Conservation (phyloP, 1,140 invertebrate genomes). For the honey bee (Apis mellifera) region DNA sequence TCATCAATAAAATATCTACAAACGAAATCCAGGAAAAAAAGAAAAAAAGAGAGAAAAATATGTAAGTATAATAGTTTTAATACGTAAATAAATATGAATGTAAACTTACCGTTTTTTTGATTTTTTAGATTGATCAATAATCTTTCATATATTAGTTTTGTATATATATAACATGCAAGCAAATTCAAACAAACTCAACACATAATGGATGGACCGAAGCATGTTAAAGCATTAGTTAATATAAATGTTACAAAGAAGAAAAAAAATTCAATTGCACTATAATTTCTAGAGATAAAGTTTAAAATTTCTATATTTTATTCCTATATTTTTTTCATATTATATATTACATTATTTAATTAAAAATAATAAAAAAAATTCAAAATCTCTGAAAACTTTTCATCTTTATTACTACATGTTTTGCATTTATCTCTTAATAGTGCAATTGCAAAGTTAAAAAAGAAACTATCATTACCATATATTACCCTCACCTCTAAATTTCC, state of each 20-base stretch:
- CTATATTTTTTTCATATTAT: too few species aligned
- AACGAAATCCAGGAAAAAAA: neutral
- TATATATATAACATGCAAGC: neutral
- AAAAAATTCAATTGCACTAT: conserved; percentile 10
- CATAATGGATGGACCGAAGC: neutral
- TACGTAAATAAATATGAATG: neutral
- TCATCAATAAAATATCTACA: neutral
- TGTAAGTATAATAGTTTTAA: neutral
- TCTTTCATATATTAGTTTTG: too few species aligned
- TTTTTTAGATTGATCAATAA: neutral
- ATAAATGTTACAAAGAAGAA: neutral
- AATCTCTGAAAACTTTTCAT: too few species aligned
- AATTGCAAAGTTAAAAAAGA: neutral
- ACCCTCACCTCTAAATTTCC: conserved; percentile 72
- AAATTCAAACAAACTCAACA: neutral
- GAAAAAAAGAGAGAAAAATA: neutral
- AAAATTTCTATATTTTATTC: too few species aligned
- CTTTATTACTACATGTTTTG: too few species aligned
- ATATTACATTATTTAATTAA: too few species aligned
- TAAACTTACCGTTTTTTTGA: neutral
- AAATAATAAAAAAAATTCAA: too few species aligned
- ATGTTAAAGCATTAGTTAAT: neutral
- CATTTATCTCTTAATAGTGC: neutral
- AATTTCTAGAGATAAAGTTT: neutral
- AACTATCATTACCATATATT: neutral